A percentile compares a stretch with the other conserved stretches of the same genome.
These are phyloP conservation scores for Alligator sinensis DNA, from an alignment of 2,113 vertebrate species.

Conservation along the genomic window DNA sequence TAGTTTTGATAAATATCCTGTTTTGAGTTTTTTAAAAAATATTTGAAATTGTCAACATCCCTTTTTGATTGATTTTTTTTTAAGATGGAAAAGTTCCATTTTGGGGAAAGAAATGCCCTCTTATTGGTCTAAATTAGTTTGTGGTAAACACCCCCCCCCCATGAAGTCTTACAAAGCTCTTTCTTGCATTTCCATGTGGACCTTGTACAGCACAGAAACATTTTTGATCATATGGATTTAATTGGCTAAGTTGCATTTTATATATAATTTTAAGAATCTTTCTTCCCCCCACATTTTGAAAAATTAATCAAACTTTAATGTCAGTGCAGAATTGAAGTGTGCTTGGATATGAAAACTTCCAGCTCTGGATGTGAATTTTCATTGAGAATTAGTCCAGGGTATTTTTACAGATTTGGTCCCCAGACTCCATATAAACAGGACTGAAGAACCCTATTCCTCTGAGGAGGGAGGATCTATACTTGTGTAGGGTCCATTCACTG, in stretches of 20 bases:
- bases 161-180: background rate
- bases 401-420: background rate
- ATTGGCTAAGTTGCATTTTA: background rate
- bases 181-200: background rate
- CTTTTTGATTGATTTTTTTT: too few relatives aligned
- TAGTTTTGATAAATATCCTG: too few relatives aligned
- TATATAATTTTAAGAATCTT: background rate
- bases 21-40: too few relatives aligned
- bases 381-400: background rate
- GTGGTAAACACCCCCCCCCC: too few relatives aligned
- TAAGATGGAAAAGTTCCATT: too few relatives aligned
- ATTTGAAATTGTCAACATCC: too few relatives aligned
- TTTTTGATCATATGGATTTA: background rate
- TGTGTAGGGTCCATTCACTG: background rate
- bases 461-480: background rate
- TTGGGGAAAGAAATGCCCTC: too few relatives aligned
- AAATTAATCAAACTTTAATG: background rate
- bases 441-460: background rate
- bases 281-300: background rate
- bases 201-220: background rate
- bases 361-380: background rate
- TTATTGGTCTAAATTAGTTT: too few relatives aligned
- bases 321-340: background rate
- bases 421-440: background rate
- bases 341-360: background rate